Evolutionary conservation across 2,888 invertebrate genomes (phyloP), one percentile per base, ranked within the genome.

Genomic region (Ophion obscuratus): DNA sequence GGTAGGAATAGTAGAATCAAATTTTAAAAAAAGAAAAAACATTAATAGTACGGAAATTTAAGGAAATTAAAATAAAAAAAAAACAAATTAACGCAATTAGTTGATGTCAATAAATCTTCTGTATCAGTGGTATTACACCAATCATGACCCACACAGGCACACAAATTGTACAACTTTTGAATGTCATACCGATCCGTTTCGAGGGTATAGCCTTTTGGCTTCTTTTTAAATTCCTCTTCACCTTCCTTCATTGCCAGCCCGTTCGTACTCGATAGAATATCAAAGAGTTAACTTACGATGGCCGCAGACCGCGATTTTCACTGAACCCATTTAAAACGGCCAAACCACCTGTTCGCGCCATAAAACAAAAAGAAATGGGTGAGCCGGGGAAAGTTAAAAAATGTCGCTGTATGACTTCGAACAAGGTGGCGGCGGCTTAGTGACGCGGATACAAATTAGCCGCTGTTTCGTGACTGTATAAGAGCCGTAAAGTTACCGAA

Each of bases 311-410:
- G 14, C 44, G 62, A 78, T 62, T 59, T 47, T 31, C 78, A 79
- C 78, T 79, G 61, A 62, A 79, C 70, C 59, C 70, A 70, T 47
- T 77, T 68, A 27, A 70, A 79, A 79, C 71, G 20, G 47, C 36
- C 47, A 47, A 78, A 78, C 78, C 78, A 78, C 78, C 70, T 79
- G 78, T 79, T 79, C 62, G 61, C 62, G 67, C 24, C 67, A n/a
- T 36, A 47, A 57, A 76, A 53, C 11, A 61, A 53, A 79, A 70
- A 47, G 70, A 31, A 71, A 62, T n/a, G n/a, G n/a, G 47, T 31
- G 31, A 11, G 31, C 14, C 5, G n/a, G 14, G 61, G 3, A 3
- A 11, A 3, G 1, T 47, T 10, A 47, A 47, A 47, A 47, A 47
- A 47, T 14, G 47, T 47, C 47, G 5, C 40, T 40, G 61, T 36